phyloP scores from a whole-genome alignment of 2,888 invertebrate species.

The Micropterix aruncella region DNA sequence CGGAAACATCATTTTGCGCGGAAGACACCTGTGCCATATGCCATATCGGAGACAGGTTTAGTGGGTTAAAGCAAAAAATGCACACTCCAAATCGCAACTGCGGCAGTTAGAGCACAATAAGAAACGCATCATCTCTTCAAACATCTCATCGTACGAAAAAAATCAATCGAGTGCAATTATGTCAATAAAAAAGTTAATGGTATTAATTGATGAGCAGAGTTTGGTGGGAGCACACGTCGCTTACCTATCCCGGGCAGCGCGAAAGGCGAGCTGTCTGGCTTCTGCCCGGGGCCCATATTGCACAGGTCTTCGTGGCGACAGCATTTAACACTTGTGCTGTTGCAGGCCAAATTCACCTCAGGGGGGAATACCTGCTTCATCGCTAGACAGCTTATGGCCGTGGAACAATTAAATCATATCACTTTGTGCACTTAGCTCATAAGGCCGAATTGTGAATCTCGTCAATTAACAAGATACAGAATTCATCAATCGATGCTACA shows the following conservation, averaged over 20 bases:
- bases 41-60: conserved; percentile 40
- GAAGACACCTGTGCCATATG: conserved; percentile 60
- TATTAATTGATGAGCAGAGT: conserved; percentile 1
- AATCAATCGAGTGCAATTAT: conserved; percentile 1
- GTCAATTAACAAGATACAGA: too few relatives aligned
- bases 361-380: conserved; percentile 42
- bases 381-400: conserved; percentile 31
- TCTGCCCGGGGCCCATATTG: conserved; percentile 24
- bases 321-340: conserved; percentile 25
- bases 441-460: too few relatives aligned
- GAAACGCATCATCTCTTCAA: conserved; percentile 9
- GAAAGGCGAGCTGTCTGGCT: conserved; percentile 6
- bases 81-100: conserved; percentile 35
- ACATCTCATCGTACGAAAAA: background rate
- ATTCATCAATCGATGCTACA: too few relatives aligned
- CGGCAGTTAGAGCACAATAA: conserved; percentile 34
- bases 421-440: too few relatives aligned
- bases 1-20: conserved; percentile 57
- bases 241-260: conserved; percentile 6
- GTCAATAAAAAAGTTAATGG: background rate
- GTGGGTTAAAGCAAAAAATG: conserved; percentile 43
- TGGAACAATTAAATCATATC: background rate
- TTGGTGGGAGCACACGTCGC: background rate
- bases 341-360: conserved; percentile 39
- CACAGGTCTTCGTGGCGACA: conserved; percentile 44